phyloP scores from a whole-genome alignment of 30 jellyfish, hydroid and myxozoan genomes.

The Morbakka virulenta region DNA sequence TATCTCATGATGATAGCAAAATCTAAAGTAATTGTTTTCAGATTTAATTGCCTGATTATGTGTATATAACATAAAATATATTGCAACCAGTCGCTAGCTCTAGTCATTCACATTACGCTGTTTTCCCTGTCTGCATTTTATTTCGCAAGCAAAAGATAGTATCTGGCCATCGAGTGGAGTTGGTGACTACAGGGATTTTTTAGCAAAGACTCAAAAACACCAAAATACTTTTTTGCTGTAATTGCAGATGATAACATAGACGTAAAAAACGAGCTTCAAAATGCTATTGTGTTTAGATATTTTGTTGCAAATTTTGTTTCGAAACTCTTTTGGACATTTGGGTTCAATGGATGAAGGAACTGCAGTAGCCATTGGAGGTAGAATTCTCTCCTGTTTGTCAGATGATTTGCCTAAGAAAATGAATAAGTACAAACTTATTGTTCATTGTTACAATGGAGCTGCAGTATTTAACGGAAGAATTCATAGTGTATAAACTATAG shows the following conservation, averaged over 20 bases:
- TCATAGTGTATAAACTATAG: constrained; percentile 17
- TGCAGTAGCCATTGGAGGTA: constrained; percentile 17
- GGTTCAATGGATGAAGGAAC: constrained; percentile 6
- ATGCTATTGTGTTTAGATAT: constrained; percentile 39
- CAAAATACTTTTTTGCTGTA: not conserved
- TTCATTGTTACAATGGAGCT: constrained; percentile 49
- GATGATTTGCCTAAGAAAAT: constrained; percentile 25
- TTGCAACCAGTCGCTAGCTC: too few relatives aligned
- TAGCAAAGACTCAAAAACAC: too few relatives aligned
- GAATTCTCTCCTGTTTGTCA: constrained; percentile 11
- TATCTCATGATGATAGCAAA: too few relatives aligned
- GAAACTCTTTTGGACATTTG: constrained; percentile 21
- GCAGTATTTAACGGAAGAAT: constrained; percentile 20
- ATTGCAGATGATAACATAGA: constrained; percentile 23
- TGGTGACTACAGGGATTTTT: too few relatives aligned
- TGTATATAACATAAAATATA: too few relatives aligned
- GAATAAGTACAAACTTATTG: constrained; percentile 16
- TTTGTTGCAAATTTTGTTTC: constrained; percentile 11
- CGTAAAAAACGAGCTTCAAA: constrained; percentile 1
- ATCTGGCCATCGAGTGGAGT: too few relatives aligned
- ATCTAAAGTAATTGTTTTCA: too few relatives aligned
- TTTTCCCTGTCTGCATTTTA: too few relatives aligned
- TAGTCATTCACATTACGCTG: too few relatives aligned
- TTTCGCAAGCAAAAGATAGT: too few relatives aligned
- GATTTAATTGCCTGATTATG: too few relatives aligned